A percentile compares a stretch with the other conserved stretches of the same genome.
phyloP scores from a whole-genome alignment of 2,113 vertebrate species.

The Solea senegalensis region DNA sequence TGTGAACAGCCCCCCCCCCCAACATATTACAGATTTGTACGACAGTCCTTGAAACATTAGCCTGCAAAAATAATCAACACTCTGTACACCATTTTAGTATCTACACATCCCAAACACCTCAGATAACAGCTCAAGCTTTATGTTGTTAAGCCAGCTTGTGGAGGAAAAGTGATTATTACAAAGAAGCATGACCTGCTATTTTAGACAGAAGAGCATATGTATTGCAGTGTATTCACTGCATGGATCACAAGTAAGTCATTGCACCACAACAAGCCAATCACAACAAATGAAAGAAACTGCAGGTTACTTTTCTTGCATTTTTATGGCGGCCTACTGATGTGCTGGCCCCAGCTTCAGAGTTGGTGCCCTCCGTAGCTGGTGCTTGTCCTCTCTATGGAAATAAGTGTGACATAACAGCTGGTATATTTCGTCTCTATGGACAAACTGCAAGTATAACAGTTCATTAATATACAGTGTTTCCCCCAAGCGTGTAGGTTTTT shows the following conservation, averaged over 20 bases:
- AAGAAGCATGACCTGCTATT: slow-evolving; percentile 5
- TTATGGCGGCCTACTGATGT: slow-evolving; percentile 71
- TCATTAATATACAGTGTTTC: slow-evolving; percentile 41
- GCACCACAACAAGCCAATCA: slow-evolving; percentile 66
- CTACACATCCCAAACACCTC: slow-evolving; percentile 31
- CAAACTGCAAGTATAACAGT: slow-evolving; percentile 21
- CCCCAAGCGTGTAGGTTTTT: not conserved
- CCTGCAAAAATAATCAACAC: not conserved
- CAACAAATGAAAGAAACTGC: slow-evolving; percentile 61
- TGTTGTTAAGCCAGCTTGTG: slow-evolving; percentile 34
- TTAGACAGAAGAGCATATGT: not conserved
- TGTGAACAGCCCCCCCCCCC: too few species aligned
- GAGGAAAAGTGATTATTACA: not conserved
- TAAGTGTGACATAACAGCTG: slow-evolving; percentile 66
- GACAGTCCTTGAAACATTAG: not conserved
- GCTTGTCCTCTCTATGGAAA: slow-evolving; percentile 80
- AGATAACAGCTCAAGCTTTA: slow-evolving; percentile 32
- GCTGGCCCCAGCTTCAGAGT: slow-evolving; percentile 69
- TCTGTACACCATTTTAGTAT: slow-evolving; percentile 5
- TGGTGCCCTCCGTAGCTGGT: slow-evolving; percentile 64
- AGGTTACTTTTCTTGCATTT: slow-evolving; percentile 78
- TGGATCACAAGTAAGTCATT: slow-evolving; percentile 46
- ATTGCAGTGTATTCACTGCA: slow-evolving; percentile 11
- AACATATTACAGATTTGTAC: not conserved
- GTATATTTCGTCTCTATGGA: slow-evolving; percentile 33